Percentiles rank a stretch among this genome's conserved stretches.
Conservation (phyloP, 2,113 vertebrate genomes). For the Sinocyclocheilus maitianheensis region DNA sequence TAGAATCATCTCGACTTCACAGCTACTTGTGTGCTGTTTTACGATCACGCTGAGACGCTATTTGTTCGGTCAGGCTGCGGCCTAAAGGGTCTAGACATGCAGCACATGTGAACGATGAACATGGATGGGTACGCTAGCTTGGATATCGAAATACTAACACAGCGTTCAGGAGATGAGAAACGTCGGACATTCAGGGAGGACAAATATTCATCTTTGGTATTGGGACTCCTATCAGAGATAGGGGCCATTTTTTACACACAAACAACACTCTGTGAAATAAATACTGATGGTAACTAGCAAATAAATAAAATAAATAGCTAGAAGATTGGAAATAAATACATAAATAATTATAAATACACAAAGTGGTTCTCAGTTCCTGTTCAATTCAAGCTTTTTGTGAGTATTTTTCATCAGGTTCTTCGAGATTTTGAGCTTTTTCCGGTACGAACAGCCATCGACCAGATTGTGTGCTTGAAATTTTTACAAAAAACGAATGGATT, state of each 20-base stretch:
- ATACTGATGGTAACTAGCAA: slow-evolving; percentile 77
- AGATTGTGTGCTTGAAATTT: slow-evolving; percentile 79
- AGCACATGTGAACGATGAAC: slow-evolving; percentile 36
- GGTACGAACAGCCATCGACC: slow-evolving; percentile 59
- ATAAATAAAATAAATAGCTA: slow-evolving; percentile 76
- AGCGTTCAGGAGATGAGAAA: slow-evolving; percentile 54
- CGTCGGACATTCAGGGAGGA: slow-evolving; percentile 78
- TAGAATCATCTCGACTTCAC: slow-evolving; percentile 9
- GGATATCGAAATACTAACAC: slow-evolving; percentile 51
- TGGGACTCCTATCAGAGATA: slow-evolving; percentile 80
- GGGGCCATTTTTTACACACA: slow-evolving; percentile 75
- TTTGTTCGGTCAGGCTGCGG: slow-evolving; percentile 42
- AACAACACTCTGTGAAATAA: slow-evolving; percentile 78
- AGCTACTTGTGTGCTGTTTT: slow-evolving; percentile 19
- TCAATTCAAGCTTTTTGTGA: slow-evolving; percentile 33
- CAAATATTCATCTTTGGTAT: slow-evolving; percentile 83
- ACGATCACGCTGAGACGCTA: slow-evolving; percentile 17
- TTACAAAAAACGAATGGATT: slow-evolving; percentile 75
- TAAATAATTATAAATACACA: slow-evolving; percentile 59
- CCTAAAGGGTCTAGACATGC: slow-evolving; percentile 41
- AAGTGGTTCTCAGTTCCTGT: slow-evolving; percentile 39
- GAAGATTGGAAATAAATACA: slow-evolving; percentile 80
- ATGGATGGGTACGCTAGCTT: slow-evolving; percentile 35
- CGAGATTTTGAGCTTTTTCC: slow-evolving; percentile 27
- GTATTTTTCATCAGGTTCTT: slow-evolving; percentile 27